Percentiles rank a stretch among this genome's conserved stretches.
These are phyloP conservation scores for Euclidia mi DNA, from an alignment of 2,888 invertebrate genomes.

Conservation along the genomic window DNA sequence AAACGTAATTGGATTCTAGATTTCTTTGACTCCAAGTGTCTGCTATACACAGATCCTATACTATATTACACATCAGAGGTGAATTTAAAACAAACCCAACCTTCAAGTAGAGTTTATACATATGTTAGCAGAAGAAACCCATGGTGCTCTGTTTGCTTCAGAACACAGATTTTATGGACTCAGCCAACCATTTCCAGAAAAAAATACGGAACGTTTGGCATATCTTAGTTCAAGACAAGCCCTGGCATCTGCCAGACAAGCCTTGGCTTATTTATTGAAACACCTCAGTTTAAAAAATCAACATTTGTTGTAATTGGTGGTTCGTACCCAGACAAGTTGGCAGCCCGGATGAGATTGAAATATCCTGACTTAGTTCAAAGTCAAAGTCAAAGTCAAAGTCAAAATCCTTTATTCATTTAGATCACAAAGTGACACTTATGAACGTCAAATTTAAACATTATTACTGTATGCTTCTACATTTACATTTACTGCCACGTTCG, in stretches of 20 bases:
- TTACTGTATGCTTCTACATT: too few species aligned
- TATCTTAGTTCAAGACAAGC: conserved; percentile 75
- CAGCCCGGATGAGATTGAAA: conserved; percentile 76
- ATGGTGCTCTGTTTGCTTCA: conserved; percentile 72
- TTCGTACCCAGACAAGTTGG: conserved; percentile 79
- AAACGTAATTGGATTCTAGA: too few species aligned
- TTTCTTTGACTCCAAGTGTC: too few species aligned
- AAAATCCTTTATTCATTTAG: too few species aligned
- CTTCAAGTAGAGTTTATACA: conserved; percentile 66
- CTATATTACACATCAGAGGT: conserved; percentile 69
- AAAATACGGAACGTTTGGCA: conserved; percentile 64
- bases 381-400: too few species aligned
- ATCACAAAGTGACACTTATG: too few species aligned
- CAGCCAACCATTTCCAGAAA: conserved; percentile 70
- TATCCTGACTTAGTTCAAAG: conserved; percentile 76
- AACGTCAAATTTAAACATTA: too few species aligned
- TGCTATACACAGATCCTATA: too few species aligned
- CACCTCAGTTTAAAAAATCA: conserved; percentile 64
- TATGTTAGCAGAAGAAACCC: conserved; percentile 75
- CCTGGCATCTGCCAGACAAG: too few species aligned
- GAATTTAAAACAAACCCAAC: conserved; percentile 66
- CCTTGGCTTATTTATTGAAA: conserved; percentile 66
- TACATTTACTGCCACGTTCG: too few species aligned
- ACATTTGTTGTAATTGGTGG: conserved; percentile 79
- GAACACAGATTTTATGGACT: conserved; percentile 81